These are phyloP conservation scores for Thera obeliscata DNA, from an alignment of 2,888 invertebrate genomes.

Conservation along the genomic window DNA sequence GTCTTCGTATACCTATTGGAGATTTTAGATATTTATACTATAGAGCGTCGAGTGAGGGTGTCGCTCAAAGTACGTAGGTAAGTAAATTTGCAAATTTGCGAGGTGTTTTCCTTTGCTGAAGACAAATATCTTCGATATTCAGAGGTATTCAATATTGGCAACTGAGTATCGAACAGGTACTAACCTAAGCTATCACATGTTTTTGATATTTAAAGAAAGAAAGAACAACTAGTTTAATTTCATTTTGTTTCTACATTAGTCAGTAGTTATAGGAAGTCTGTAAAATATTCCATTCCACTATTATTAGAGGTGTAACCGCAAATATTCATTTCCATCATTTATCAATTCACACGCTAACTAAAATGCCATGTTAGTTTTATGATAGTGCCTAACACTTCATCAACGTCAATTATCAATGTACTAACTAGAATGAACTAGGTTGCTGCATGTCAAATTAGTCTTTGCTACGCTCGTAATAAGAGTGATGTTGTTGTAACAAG, in stretches of 20 bases:
- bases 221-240: too few relatives aligned
- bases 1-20: slow-evolving; percentile 38
- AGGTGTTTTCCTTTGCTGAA: slow-evolving; percentile 49
- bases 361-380: slow-evolving; percentile 17
- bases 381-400: slow-evolving; percentile 21
- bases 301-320: neutral
- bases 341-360: slow-evolving; percentile 22
- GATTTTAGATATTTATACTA: slow-evolving; percentile 42
- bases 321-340: slow-evolving; percentile 10
- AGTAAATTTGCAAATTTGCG: slow-evolving; percentile 45
- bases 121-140: slow-evolving; percentile 46
- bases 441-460: slow-evolving; percentile 47
- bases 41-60: slow-evolving; percentile 7
- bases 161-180: slow-evolving; percentile 38
- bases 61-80: slow-evolving; percentile 17
- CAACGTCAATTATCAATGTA: slow-evolving; percentile 29
- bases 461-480: slow-evolving; percentile 65
- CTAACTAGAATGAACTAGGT: slow-evolving; percentile 12
- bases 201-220: too few relatives aligned
- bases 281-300: neutral
- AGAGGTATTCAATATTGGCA: slow-evolving; percentile 47
- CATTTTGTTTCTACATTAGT: too few relatives aligned
- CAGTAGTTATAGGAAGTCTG: too few relatives aligned
- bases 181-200: neutral
- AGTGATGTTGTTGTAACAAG: slow-evolving; percentile 74